A percentile compares a stretch with the other conserved stretches of the same genome.
Conservation (phyloP, 2,797 vertebrate genomes). For the Coracias cyanogaster region DNA sequence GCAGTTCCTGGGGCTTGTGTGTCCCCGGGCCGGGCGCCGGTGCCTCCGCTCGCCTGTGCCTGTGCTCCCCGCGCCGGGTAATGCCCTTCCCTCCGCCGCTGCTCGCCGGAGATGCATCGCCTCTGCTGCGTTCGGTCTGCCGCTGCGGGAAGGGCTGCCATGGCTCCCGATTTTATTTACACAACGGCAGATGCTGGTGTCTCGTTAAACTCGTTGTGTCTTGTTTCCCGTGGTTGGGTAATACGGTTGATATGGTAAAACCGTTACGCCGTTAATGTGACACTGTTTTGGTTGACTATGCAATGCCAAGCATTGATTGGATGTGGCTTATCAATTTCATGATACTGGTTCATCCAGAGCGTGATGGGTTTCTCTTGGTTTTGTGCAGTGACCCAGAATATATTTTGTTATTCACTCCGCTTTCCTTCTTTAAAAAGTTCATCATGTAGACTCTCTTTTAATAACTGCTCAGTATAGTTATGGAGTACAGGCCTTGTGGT, state of each 20-base stretch:
- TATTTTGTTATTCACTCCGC: background rate
- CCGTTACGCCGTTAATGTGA: background rate
- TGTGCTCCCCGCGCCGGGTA: background rate
- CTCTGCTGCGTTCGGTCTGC: background rate
- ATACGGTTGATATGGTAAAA: background rate
- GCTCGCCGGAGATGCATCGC: background rate
- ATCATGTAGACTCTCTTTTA: background rate
- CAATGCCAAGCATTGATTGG: background rate
- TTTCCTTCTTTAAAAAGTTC: slow-evolving; percentile 19
- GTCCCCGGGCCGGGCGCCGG: background rate
- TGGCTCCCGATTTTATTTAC: background rate
- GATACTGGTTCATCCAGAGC: background rate
- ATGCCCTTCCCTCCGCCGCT: too few relatives aligned
- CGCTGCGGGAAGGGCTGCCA: background rate
- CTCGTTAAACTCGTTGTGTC: background rate
- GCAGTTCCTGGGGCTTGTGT: background rate
- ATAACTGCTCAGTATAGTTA: background rate
- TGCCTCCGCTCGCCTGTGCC: background rate
- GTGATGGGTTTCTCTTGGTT: background rate
- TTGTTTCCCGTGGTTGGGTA: background rate
- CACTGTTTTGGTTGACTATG: background rate
- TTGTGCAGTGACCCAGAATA: fast-evolving
- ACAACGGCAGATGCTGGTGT: background rate
- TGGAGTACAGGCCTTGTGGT: background rate
- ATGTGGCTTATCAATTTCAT: background rate